Percentiles rank a stretch among this genome's conserved stretches.
phyloP scores from a whole-genome alignment of 2,113 vertebrate genomes.

The Hemicordylus capensis region DNA sequence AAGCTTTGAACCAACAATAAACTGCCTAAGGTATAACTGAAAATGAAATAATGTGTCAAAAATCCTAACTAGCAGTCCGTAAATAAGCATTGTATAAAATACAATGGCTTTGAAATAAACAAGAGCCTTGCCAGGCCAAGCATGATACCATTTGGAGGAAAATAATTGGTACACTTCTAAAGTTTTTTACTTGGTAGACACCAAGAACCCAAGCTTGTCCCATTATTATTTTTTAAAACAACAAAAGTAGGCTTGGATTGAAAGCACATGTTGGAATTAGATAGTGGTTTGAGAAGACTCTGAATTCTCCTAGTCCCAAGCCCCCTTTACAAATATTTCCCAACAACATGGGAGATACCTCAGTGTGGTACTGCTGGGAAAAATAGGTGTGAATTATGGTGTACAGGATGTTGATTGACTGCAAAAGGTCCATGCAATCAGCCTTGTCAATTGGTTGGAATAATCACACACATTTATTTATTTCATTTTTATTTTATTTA shows the following conservation, averaged over 20 bases:
- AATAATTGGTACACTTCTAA: neutral
- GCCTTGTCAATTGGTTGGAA: neutral
- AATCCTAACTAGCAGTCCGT: conserved; percentile 7
- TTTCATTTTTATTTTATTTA: too few relatives aligned
- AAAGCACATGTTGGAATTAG: neutral
- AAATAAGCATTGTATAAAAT: conserved; percentile 2
- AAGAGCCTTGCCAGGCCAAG: neutral
- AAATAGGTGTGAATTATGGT: neutral
- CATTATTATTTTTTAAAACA: neutral
- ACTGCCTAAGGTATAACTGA: conserved; percentile 23
- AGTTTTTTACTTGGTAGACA: neutral
- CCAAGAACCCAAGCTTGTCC: neutral
- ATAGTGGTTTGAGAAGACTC: neutral
- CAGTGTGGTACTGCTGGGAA: too few relatives aligned
- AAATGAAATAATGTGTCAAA: conserved; percentile 33
- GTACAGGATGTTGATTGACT: neutral
- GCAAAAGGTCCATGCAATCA: neutral
- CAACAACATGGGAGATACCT: neutral
- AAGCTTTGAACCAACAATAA: conserved; percentile 20
- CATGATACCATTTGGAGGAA: neutral
- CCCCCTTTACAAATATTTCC: neutral
- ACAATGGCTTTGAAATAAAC: conserved; percentile 23
- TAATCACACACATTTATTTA: neutral
- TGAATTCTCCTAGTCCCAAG: neutral
- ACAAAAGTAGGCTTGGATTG: neutral